These are phyloP conservation scores for Paramuricea clavata DNA, from an alignment of 92 coral and sea anemone genomes.

Conservation along the genomic window DNA sequence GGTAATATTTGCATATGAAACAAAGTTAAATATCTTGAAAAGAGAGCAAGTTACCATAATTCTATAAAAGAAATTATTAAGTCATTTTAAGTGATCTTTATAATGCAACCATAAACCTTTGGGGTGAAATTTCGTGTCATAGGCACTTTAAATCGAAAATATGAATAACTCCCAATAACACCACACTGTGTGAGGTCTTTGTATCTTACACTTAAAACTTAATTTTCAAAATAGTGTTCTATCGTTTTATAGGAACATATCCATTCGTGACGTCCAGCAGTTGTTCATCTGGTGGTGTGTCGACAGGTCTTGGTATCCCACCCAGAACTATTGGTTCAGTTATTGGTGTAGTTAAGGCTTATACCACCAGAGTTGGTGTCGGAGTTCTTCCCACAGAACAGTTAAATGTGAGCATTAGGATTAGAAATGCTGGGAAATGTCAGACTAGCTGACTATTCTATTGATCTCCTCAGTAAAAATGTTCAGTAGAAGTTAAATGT, in stretches of 20 bases:
- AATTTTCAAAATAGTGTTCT: not conserved
- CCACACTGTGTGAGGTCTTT: too few relatives aligned
- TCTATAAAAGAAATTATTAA: too few relatives aligned
- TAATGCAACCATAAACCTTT: too few relatives aligned
- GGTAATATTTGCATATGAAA: too few relatives aligned
- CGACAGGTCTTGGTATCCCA: slow-evolving; percentile 97
- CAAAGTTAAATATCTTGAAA: too few relatives aligned
- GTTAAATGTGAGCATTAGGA: slow-evolving; percentile 67
- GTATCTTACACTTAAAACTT: not conserved
- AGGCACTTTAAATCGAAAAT: too few relatives aligned
- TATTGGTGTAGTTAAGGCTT: slow-evolving; percentile 95
- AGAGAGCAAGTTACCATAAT: too few relatives aligned
- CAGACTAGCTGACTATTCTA: too few relatives aligned
- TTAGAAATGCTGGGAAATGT: not conserved
- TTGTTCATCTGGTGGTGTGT: slow-evolving; percentile 95
- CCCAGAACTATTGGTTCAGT: slow-evolving; percentile 90
- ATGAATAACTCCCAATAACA: not conserved
- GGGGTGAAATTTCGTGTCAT: too few relatives aligned
- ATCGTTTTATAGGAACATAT: slow-evolving; percentile 77
- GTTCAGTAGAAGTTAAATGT: too few relatives aligned
- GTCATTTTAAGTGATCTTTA: too few relatives aligned
- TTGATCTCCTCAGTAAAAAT: not conserved
- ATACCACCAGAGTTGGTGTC: slow-evolving; percentile 94
- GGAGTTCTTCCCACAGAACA: slow-evolving; percentile 97
- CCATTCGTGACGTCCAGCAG: slow-evolving; percentile 97